Base-by-base conservation (phyloP, 2,797 vertebrate genomes). In the Todus mexicanus region DNA sequence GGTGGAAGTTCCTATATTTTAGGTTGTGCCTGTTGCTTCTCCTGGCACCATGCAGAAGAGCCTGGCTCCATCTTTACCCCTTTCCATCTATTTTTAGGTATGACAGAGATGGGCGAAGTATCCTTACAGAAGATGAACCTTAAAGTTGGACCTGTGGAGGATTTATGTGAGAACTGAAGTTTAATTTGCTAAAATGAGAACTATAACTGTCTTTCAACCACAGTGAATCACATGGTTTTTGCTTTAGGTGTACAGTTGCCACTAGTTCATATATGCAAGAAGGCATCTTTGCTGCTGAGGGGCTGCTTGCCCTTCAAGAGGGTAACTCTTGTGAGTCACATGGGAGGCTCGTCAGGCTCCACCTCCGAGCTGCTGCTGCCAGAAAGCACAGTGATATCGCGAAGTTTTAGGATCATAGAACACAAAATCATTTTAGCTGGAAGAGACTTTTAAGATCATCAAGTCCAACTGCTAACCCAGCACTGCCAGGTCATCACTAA, bases 91-190 rank as follows among this genome's bases (percentile, higher is more conserved):
- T 61, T 59, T 92, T 74, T n/a, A 51, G 29, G 38, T 47, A 4
- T 7, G 51, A 73, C 2, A 6, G 45, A 76, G 37, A 38, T 1
- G 4, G 26, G 16, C 1, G 5, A 65, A 29, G 2, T 19, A 31
- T 50, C 50, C 11, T 47, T 61, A 26, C 1, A 18, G 70, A 77
- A 50, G 66, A 50, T 5, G 1, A 66, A 71, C 26, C 6, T 38
- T 53, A 45, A 68, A 14, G 26, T 54, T 77, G 74, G n/a, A 66
- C 16, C 18, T n/a, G 35, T 66, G 38, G 40, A 74, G 31, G 43
- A 60, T 74, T 84, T 68, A 20, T 10, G 10, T n/a, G 43, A 68
- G 12, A 87, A 74, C 3, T 9, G 22, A 76, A 53, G 47, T 37
- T 59, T 19, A 53, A 38, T 68, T 91, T 86, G 43, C 43, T 74